These are phyloP conservation scores for Rostratula benghalensis DNA, from an alignment of 2,113 vertebrate species.

Conservation along the genomic window DNA sequence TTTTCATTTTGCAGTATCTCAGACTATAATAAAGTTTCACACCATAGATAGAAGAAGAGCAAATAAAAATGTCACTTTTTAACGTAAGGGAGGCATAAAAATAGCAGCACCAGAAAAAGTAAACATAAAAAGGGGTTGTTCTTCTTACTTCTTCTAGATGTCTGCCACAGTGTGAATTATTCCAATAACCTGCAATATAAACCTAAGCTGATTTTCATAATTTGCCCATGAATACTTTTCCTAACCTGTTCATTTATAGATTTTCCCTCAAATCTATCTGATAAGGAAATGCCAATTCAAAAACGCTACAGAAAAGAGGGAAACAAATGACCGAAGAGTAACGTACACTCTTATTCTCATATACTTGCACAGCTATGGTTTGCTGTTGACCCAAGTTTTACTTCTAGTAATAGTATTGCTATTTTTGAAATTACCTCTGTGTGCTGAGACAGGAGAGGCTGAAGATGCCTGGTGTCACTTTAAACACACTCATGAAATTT, in stretches of 20 bases:
- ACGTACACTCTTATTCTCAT: not conserved
- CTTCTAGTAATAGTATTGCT: slow-evolving; percentile 14
- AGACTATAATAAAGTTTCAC: not conserved
- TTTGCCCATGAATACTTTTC: not conserved
- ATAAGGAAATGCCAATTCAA: not conserved
- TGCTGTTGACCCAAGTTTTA: slow-evolving; percentile 11
- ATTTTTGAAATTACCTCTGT: not conserved
- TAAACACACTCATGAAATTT: slow-evolving; percentile 23
- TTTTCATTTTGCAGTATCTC: slow-evolving; percentile 13
- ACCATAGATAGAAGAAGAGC: not conserved
- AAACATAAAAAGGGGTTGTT: not conserved
- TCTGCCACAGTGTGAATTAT: not conserved
- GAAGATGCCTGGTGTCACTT: not conserved
- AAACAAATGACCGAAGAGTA: not conserved
- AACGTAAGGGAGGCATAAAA: not conserved
- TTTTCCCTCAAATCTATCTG: not conserved
- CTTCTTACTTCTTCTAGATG: not conserved
- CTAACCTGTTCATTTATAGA: not conserved
- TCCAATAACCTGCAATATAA: not conserved
- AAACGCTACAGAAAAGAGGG: not conserved
- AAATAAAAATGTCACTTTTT: not conserved
- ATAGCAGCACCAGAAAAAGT: not conserved
- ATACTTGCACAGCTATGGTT: not conserved
- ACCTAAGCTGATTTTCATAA: fast-evolving
- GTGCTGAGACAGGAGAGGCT: not conserved